phyloP scores from a whole-genome alignment of 2,113 vertebrate genomes.

The Seriola dumerili region DNA sequence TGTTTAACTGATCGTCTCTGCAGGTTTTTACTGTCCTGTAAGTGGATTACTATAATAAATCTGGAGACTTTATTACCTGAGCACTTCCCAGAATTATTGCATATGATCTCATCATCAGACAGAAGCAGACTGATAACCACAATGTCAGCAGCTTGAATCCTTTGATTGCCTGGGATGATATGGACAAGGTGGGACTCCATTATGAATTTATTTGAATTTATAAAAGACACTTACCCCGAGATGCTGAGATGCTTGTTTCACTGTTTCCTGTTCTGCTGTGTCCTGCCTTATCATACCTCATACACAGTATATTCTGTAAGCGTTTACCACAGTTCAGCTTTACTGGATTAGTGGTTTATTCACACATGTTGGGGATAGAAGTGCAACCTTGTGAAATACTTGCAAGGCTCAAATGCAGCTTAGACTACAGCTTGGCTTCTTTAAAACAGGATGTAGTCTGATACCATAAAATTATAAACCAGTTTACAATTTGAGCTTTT shows the following conservation, averaged over 20 bases:
- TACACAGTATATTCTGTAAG: background rate
- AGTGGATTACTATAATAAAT: conserved; percentile 54
- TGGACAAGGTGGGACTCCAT: background rate
- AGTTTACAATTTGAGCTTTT: background rate
- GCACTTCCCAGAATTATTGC: conserved; percentile 32
- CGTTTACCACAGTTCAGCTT: background rate
- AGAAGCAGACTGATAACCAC: background rate
- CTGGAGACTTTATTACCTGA: conserved; percentile 28
- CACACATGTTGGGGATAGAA: background rate
- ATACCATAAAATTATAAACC: too few species aligned
- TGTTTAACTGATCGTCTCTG: conserved; percentile 10
- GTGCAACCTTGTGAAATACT: background rate
- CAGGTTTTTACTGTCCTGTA: background rate
- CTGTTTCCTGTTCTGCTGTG: background rate
- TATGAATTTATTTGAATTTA: background rate
- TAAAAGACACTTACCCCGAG: background rate
- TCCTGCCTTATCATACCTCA: background rate
- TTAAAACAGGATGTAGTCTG: too few species aligned
- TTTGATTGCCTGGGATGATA: background rate
- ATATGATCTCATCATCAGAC: conserved; percentile 17
- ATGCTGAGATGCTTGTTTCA: background rate
- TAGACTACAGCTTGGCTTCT: too few species aligned
- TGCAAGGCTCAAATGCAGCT: too few species aligned
- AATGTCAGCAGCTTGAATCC: background rate
- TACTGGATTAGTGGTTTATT: background rate